Evolutionary conservation across 2,113 vertebrate genomes (phyloP).

Genomic region (Odocoileus hemionus): DNA sequence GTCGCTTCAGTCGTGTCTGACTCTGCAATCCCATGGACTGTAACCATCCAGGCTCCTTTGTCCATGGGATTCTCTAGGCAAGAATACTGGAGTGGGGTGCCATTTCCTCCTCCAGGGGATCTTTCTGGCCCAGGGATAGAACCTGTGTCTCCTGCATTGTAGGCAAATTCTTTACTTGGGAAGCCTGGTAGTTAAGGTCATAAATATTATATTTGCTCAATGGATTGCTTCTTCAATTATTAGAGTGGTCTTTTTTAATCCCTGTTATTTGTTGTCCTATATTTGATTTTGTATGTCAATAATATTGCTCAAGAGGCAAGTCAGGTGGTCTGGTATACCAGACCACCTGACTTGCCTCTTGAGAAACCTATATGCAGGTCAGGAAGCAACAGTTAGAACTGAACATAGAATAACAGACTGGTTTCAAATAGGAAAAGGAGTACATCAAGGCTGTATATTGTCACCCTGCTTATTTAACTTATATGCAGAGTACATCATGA

Average conservation of each 20-base stretch:
- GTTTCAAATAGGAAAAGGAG: neutral
- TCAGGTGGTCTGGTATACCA: neutral
- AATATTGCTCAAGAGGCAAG: neutral
- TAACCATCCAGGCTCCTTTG: neutral
- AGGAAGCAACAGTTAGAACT: neutral
- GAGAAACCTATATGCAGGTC: neutral
- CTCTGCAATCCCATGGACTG: neutral
- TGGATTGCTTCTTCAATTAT: neutral
- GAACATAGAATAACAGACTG: neutral
- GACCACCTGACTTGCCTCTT: neutral
- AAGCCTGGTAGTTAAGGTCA: neutral
- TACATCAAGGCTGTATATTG: neutral
- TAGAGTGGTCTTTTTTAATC: neutral
- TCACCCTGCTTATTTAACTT: neutral
- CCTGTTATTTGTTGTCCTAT: neutral
- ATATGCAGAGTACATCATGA: neutral
- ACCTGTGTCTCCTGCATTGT: neutral
- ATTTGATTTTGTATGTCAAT: neutral
- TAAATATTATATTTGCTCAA: neutral
- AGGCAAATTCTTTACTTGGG: neutral
- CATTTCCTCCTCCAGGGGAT: neutral
- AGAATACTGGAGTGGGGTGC: neutral
- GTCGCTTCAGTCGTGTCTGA: rapidly evolving
- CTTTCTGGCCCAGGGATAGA: rapidly evolving
- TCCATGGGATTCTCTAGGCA: neutral